A percentile compares a stretch with the other conserved stretches of the same genome.
These are phyloP conservation scores for chimpanzee (Pan troglodytes) DNA, from an alignment of 2,113 vertebrate genomes.

Conservation along the genomic window NHGRI_mPanTro3-v2.1_pri NC_072414.2:24247001-24247500, in stretches of 20 bases:
- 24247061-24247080: not conserved
- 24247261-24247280: not conserved
- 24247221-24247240: not conserved
- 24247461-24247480: too few species aligned
- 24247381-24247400: too few species aligned
- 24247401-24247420: too few species aligned
- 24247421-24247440: too few species aligned
- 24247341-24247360: too few species aligned
- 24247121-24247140: not conserved
- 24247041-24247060: not conserved
- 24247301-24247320: not conserved
- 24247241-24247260: not conserved
- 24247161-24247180: not conserved
- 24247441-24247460: too few species aligned
- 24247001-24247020: not conserved
- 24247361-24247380: too few species aligned
- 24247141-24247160: not conserved
- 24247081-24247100: not conserved
- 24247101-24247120: not conserved
- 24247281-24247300: not conserved
- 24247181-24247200: fast-evolving
- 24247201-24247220: not conserved
- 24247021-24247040: not conserved
- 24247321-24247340: not conserved
- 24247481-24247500: too few species aligned